phyloP scores from a whole-genome alignment of 2,888 invertebrate genomes.

The Melinaea menophilus region DNA sequence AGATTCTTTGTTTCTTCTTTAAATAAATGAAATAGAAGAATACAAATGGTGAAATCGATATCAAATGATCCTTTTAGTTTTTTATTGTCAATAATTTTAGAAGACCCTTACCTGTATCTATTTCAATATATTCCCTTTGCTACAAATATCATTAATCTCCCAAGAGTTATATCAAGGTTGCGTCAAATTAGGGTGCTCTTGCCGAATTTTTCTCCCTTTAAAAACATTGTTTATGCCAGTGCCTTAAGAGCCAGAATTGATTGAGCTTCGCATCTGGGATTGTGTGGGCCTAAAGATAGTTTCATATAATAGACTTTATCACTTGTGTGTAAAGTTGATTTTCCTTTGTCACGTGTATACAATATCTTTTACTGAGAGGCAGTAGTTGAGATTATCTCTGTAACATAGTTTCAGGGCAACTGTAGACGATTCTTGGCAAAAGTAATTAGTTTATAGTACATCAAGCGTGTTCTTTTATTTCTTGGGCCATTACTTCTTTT shows the following conservation, averaged over 20 bases:
- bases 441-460: conserved; percentile 11
- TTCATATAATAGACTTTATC: conserved; percentile 11
- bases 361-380: conserved; percentile 12
- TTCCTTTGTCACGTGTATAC: conserved; percentile 6
- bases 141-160: conserved; percentile 21
- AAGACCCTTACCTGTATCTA: conserved; percentile 1
- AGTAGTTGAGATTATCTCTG: conserved; percentile 17
- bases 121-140: conserved; percentile 1
- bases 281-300: conserved; percentile 3
- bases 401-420: conserved; percentile 21
- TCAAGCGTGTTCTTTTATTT: conserved; percentile 11
- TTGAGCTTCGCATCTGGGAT: conserved; percentile 8
- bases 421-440: conserved; percentile 17
- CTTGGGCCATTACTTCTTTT: not conserved
- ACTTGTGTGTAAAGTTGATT: conserved; percentile 6
- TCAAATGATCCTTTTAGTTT: too few relatives aligned
- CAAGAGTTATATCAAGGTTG: conserved; percentile 23
- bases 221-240: conserved; percentile 2
- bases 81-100: not conserved
- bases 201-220: not conserved
- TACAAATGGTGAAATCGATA: too few relatives aligned
- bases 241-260: conserved; percentile 8
- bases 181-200: conserved; percentile 16
- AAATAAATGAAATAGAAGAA: too few relatives aligned
- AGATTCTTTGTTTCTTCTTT: too few relatives aligned